Conservation (phyloP, 2,888 invertebrate species). For the Athrips mouffetella region DNA sequence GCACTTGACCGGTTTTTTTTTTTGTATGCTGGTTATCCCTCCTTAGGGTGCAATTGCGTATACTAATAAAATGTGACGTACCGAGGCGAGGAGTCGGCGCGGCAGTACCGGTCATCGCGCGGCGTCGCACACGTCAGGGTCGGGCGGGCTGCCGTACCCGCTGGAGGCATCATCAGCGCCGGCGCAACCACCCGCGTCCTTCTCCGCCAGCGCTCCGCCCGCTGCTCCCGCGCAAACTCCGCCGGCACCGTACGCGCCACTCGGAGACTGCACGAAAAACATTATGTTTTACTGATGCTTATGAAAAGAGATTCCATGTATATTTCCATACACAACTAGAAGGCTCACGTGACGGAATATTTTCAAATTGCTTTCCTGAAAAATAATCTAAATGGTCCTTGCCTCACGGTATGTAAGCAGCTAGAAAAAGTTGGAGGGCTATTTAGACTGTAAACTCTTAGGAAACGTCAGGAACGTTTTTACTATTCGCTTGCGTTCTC, state of each 20-base stretch:
- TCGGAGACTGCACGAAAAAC: constrained; percentile 52
- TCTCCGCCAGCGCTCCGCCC: constrained; percentile 51
- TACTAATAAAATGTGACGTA: constrained; percentile 32
- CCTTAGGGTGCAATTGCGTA: too few species aligned
- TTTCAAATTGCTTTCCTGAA: too few species aligned
- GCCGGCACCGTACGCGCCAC: constrained; percentile 58
- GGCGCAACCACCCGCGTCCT: constrained; percentile 65
- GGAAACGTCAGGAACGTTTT: neutral
- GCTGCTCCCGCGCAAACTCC: constrained; percentile 46
- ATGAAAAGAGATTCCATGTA: too few species aligned
- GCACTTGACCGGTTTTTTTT: too few species aligned
- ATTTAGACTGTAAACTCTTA: neutral
- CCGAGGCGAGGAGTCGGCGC: constrained; percentile 72
- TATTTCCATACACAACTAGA: too few species aligned
- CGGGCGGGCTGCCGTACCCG: constrained; percentile 87
- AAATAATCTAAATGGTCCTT: too few species aligned
- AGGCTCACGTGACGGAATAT: too few species aligned
- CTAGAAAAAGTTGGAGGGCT: too few species aligned
- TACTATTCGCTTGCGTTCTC: neutral
- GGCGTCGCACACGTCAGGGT: constrained; percentile 80
- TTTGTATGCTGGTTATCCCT: too few species aligned
- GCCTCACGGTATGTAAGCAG: too few species aligned
- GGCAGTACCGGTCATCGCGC: constrained; percentile 72
- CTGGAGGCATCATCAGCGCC: constrained; percentile 85
- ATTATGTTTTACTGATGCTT: too few species aligned